Evolutionary conservation across 2,888 invertebrate genomes (phyloP).

Genomic region (Phengaris alcon): DNA sequence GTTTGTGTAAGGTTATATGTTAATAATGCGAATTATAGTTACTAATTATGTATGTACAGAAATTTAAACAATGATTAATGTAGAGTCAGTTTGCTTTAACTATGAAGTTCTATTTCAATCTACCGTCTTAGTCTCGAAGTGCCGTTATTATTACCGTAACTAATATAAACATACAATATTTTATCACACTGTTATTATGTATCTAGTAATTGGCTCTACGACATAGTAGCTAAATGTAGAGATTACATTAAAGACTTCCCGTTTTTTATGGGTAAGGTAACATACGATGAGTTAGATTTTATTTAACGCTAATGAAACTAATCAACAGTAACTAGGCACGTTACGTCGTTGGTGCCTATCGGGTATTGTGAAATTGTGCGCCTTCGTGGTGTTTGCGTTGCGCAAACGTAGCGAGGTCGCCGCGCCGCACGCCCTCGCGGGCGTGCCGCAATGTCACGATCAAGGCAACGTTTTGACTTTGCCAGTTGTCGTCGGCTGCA

Average conservation of each 20-base stretch:
- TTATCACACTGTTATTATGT: background rate
- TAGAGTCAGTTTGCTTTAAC: background rate
- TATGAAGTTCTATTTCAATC: background rate
- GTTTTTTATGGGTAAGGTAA: background rate
- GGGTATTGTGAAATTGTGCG: constrained; percentile 10
- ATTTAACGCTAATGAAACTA: background rate
- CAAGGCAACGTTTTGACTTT: constrained; percentile 47
- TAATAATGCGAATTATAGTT: background rate
- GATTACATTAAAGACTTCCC: background rate
- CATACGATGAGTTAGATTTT: background rate
- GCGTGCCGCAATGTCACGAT: constrained; percentile 65
- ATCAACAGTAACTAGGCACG: background rate
- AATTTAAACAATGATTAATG: background rate
- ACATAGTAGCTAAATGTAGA: background rate
- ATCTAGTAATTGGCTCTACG: background rate
- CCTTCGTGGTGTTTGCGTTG: constrained; percentile 42
- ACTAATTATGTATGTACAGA: background rate
- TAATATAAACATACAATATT: background rate
- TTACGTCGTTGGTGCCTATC: background rate
- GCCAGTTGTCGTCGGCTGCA: constrained; percentile 1
- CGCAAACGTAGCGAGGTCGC: constrained; percentile 61
- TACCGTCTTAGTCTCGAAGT: background rate
- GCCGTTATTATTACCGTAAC: background rate
- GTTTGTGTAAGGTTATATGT: background rate
- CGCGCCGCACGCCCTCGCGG: constrained; percentile 56